Base-by-base conservation (phyloP, 2,113 vertebrate species). In the Centropus bengalensis region DNA sequence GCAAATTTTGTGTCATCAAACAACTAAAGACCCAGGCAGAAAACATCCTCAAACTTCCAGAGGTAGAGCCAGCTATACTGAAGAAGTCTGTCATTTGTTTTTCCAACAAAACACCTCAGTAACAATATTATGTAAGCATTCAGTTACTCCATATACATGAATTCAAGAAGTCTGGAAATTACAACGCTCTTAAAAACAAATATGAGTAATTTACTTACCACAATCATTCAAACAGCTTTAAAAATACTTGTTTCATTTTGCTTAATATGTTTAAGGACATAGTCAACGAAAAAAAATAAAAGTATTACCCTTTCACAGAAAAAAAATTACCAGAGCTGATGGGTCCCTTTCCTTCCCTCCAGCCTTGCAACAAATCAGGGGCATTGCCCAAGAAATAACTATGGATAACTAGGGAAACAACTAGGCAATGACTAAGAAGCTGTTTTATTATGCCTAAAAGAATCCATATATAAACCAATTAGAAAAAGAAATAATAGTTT, bases 311-410 rank as follows among this genome's bases (percentile, higher is more conserved):
- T 33, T 89, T 79, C 22, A 24, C 28, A 70, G 23, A 40, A 54
- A 86, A 70, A 40, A 60, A 80, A 52, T 73, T 75, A 52, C 13
- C 19, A 42, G 58, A 62, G 23, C 30, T 64, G 51, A 81, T 83
- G 27, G 27, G 51, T 63, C 85, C 47, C 19, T 78, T 84, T 89
- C 51, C 33, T 89, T 9, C 73, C 64, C 81, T 94, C 36, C 56
- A 74, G 81, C 56, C 52, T 86, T 74, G 42, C 66, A 87, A 86
- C 33, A 91, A 89, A 91, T 78, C 87, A 92, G 69, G 82, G 38
- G 18, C 56, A 79, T 67, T 70, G 40, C 66, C 58, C 84, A 47
- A 87, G 54, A 94, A 84, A 84, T 69, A 10, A 21, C 45, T 81
- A 14, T 49, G 68, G 28, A 63, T 82, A 94, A 92, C 59, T 59